Conservation (phyloP, 1,140 invertebrate genomes). For the Eriosoma lanigerum region DNA sequence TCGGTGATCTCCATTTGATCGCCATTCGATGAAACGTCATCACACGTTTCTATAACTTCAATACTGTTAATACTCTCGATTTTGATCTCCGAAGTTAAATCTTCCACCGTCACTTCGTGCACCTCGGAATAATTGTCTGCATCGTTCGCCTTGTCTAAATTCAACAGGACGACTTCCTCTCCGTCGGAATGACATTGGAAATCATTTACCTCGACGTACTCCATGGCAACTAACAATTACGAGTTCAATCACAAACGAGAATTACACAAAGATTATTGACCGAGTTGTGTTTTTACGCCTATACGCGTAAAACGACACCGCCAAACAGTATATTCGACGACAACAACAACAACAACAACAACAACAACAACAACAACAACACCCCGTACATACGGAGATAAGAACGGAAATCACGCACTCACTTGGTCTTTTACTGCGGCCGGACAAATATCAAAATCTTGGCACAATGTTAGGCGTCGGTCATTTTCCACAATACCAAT, state of each 20-base stretch:
- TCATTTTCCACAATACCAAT: neutral
- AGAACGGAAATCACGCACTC: neutral
- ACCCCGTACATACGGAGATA: neutral
- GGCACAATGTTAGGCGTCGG: neutral
- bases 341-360: neutral
- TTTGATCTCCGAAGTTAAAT: neutral
- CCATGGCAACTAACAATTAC: neutral
- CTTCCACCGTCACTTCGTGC: neutral
- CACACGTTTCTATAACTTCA: neutral
- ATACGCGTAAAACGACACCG: neutral
- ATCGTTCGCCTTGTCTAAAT: conserved; percentile 17
- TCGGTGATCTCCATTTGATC: conserved; percentile 15
- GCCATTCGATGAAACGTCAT: neutral
- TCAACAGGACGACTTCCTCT: conserved; percentile 28
- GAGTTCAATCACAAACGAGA: neutral
- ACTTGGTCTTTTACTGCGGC: neutral
- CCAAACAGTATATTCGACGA: neutral
- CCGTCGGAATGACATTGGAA: conserved; percentile 41
- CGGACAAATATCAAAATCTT: neutral
- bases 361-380: neutral
- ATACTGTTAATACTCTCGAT: neutral
- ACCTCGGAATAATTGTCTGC: neutral
- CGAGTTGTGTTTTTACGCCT: too few relatives aligned
- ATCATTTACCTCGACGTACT: conserved; percentile 27
- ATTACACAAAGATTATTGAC: too few relatives aligned